These are phyloP conservation scores for Thaleichthys pacificus DNA, from an alignment of 2,797 vertebrate genomes.

Conservation along the genomic window DNA sequence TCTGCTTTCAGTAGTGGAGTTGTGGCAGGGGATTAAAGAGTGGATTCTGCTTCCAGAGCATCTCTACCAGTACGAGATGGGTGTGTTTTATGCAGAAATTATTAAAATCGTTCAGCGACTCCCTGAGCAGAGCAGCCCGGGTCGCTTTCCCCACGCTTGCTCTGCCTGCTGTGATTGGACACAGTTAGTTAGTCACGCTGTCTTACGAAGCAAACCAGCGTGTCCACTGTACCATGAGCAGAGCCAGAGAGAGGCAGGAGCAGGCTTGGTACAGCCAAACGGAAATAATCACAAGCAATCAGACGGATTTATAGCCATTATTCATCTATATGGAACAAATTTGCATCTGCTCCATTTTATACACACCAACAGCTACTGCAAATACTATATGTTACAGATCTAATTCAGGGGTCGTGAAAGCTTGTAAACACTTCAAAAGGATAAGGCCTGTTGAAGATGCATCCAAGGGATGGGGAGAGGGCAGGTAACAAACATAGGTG, in stretches of 20 bases:
- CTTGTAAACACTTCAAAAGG: background rate
- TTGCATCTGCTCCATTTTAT: slow-evolving; percentile 6
- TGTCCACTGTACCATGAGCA: slow-evolving; percentile 14
- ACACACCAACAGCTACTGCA: slow-evolving; percentile 1
- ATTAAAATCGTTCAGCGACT: slow-evolving; percentile 62
- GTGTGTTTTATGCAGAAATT: slow-evolving; percentile 62
- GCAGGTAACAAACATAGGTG: background rate
- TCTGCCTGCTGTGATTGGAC: slow-evolving; percentile 53
- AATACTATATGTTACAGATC: background rate
- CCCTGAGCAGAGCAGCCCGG: slow-evolving; percentile 39
- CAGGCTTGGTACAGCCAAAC: background rate
- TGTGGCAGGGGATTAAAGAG: slow-evolving; percentile 43
- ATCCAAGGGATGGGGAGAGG: background rate
- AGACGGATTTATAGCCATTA: slow-evolving; percentile 12
- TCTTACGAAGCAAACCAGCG: slow-evolving; percentile 40
- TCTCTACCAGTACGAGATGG: slow-evolving; percentile 43
- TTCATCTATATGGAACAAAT: slow-evolving; percentile 27
- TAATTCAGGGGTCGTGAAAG: background rate
- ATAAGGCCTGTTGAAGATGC: background rate
- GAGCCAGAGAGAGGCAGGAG: background rate
- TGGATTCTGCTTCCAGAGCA: slow-evolving; percentile 53
- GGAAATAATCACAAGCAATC: slow-evolving; percentile 13
- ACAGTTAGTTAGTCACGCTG: slow-evolving; percentile 56
- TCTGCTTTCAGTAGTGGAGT: slow-evolving; percentile 38
- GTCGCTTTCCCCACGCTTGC: slow-evolving; percentile 48